Evolutionary conservation across 2,888 invertebrate species (phyloP), one percentile per base, ranked within the genome.

Genomic region (Lithosia quadra): DNA sequence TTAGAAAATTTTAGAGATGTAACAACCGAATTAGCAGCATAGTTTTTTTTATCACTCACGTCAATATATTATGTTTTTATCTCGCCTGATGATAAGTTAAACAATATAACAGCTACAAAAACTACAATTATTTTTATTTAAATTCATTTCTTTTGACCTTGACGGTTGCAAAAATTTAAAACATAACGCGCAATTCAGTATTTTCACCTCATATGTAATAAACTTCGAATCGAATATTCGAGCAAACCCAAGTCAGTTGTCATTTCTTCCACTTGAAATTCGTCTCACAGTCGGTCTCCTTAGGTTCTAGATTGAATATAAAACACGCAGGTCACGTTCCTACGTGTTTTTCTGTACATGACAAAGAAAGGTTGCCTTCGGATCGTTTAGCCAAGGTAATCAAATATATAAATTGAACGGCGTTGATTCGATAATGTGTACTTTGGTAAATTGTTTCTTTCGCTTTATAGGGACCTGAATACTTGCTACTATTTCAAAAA

Each of bases 231-330:
- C 18, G 34, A 36, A 68, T 9, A 49, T 71, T 70, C 58, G 1
- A 21, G 70, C 61, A 68, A 78, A 72, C 74, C 69, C 83, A 79
- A 82, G 79, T 75, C 76, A 77, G 79, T 84, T 78, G 76, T 76
- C 77, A 80, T 80, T 77, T 79, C 72, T 80, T 74, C 71, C 72
- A 69, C 69, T 86, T 80, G 71, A 76, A 68, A 88, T 86, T 86
- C 88, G 21, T 65, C 76, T 77, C 81, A 79, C 81, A 79, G 63
- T 62, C 66, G 65, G 67, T 79, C 84, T 84, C 85, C 83, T 84
- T 75, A 79, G 81, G 81, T 77, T 78, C 81, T 77, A 82, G 85
- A 90, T 90, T 90, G 89, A 88, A 90, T 86, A 85, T 88, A 86
- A n/a, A 84, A 79, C 82, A 89, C 75, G 77, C 89, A 79, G 80